Conservation (phyloP, 2,113 vertebrate species). For the Paedocypris sp. region DNA sequence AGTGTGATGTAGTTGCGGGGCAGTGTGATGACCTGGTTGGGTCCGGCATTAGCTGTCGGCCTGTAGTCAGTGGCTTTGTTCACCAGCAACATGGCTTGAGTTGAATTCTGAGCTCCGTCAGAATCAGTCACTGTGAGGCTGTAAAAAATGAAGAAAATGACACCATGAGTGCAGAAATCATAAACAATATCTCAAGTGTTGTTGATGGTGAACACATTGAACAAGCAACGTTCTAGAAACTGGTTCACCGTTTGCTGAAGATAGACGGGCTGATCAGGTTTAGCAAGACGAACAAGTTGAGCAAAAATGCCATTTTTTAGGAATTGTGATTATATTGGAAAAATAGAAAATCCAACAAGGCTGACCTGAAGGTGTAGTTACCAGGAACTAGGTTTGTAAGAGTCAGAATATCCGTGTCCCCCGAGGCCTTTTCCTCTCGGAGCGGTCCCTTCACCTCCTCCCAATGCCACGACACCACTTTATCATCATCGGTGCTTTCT, state of each 20-base stretch:
- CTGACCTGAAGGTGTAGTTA: conserved; percentile 91
- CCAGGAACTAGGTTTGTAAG: conserved; percentile 85
- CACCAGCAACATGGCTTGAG: conserved; percentile 78
- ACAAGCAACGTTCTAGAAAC: too few species aligned
- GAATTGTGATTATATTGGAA: too few species aligned
- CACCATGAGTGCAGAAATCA: background rate
- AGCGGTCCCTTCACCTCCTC: conserved; percentile 92
- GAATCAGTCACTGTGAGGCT: conserved; percentile 93
- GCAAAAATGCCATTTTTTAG: too few species aligned
- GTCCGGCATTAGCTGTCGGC: conserved; percentile 83
- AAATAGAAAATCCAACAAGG: background rate
- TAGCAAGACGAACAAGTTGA: too few species aligned
- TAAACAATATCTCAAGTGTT: background rate
- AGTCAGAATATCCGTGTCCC: conserved; percentile 72
- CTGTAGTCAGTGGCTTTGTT: conserved; percentile 92
- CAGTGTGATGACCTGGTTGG: conserved; percentile 90
- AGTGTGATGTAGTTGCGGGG: conserved; percentile 86
- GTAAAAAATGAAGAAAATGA: background rate
- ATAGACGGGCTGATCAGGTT: background rate
- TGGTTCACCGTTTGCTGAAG: background rate
- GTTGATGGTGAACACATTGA: background rate
- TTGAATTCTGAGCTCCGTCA: conserved; percentile 76
- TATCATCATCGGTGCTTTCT: conserved; percentile 96
- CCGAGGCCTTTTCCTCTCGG: conserved; percentile 85
- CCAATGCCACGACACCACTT: conserved; percentile 85